phyloP scores from a whole-genome alignment of 2,797 vertebrate genomes.

The Streptopelia turtur region DNA sequence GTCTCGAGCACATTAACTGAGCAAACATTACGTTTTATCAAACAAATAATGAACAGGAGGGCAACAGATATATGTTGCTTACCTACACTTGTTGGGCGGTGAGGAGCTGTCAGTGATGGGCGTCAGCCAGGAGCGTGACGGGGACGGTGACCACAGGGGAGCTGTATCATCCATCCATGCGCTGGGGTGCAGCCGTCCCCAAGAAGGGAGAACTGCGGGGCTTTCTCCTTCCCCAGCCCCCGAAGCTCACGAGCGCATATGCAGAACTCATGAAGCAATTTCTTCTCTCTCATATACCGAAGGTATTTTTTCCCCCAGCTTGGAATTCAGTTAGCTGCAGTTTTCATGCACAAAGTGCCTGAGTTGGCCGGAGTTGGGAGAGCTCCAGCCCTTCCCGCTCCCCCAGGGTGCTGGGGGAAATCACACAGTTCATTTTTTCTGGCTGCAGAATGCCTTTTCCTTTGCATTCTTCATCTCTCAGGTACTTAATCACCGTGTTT shows the following conservation, averaged over 20 bases:
- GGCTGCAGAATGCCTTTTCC: conserved; percentile 70
- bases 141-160: not conserved
- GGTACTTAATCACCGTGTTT: conserved; percentile 65
- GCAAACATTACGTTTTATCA: conserved; percentile 6
- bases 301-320: not conserved
- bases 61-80: not conserved
- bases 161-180: not conserved
- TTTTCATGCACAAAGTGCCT: conserved; percentile 35
- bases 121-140: not conserved
- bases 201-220: accelerated
- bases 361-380: conserved; percentile 1
- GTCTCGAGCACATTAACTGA: not conserved
- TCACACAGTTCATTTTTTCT: conserved; percentile 67
- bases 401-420: conserved; percentile 55
- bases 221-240: not conserved
- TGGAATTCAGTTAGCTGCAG: conserved; percentile 61
- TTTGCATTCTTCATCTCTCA: conserved; percentile 66
- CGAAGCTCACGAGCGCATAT: not conserved
- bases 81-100: not conserved
- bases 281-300: not conserved
- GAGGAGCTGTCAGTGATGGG: not conserved
- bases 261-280: conserved; percentile 11
- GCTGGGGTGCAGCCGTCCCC: not conserved
- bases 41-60: not conserved
- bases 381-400: conserved; percentile 22